Evolutionary conservation across 2,888 invertebrate genomes (phyloP).

Genomic region (Caenorhabditis sp.): DNA sequence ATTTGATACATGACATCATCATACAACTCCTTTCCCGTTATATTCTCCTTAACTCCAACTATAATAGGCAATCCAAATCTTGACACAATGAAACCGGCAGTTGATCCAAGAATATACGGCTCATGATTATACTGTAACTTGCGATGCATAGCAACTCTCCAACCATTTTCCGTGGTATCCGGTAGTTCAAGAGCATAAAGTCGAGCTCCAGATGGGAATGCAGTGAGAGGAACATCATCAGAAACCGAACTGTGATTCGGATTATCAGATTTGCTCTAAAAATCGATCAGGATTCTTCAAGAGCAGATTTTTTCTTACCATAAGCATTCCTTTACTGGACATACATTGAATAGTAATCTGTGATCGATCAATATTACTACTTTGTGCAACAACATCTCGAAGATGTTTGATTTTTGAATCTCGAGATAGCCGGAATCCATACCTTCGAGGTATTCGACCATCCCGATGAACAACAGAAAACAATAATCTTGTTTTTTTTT

Average conservation of each 20-base stretch:
- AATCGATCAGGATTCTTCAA: background rate
- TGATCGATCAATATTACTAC: slow-evolving; percentile 18
- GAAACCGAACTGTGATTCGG: slow-evolving; percentile 3
- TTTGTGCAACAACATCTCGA: slow-evolving; percentile 36
- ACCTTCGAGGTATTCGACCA: slow-evolving; percentile 84
- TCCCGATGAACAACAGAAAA: slow-evolving; percentile 74
- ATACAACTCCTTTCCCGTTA: slow-evolving; percentile 46
- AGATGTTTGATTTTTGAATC: slow-evolving; percentile 49
- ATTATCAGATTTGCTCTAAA: slow-evolving; percentile 21
- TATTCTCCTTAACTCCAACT: slow-evolving; percentile 31
- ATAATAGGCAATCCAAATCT: slow-evolving; percentile 56
- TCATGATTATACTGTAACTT: slow-evolving; percentile 58
- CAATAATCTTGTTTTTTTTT: background rate
- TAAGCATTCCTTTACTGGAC: slow-evolving; percentile 35
- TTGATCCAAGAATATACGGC: slow-evolving; percentile 55
- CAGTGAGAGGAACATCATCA: slow-evolving; percentile 29
- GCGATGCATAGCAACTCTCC: slow-evolving; percentile 53
- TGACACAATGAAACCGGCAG: slow-evolving; percentile 51
- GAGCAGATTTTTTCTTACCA: slow-evolving; percentile 11
- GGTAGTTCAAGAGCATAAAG: slow-evolving; percentile 51
- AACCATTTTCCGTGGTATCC: slow-evolving; percentile 14
- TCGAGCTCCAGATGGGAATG: slow-evolving; percentile 41
- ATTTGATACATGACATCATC: slow-evolving; percentile 69
- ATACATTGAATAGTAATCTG: slow-evolving; percentile 47
- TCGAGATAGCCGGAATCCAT: slow-evolving; percentile 84